These are phyloP conservation scores for Pristionchus exspectatus DNA, from an alignment of 2,888 invertebrate genomes.

Conservation along the genomic window DNA sequence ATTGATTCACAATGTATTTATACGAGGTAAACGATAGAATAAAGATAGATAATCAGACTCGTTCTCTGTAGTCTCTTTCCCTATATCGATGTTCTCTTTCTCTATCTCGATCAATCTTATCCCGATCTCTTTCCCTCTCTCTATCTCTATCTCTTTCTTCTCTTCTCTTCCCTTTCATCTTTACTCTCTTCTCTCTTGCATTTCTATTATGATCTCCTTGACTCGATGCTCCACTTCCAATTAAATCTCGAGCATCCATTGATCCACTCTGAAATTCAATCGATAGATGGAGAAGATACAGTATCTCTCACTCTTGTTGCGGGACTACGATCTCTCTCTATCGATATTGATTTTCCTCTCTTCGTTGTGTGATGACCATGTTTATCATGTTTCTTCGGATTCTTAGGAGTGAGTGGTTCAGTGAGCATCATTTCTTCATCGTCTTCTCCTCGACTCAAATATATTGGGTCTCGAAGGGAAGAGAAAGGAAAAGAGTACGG, in stretches of 20 bases:
- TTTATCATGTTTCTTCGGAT: not conserved
- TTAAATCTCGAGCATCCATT: constrained; percentile 49
- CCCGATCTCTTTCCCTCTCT: constrained; percentile 49
- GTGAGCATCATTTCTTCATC: constrained; percentile 53
- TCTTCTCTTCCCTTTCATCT: constrained; percentile 21
- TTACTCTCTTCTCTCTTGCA: constrained; percentile 40
- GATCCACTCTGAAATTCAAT: constrained; percentile 41
- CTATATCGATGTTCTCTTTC: constrained; percentile 36
- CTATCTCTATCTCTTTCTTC: constrained; percentile 28
- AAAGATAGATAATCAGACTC: constrained; percentile 22
- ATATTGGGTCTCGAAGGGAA: constrained; percentile 32
- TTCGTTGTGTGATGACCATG: not conserved
- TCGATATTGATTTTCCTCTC: constrained; percentile 23
- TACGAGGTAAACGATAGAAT: constrained; percentile 45
- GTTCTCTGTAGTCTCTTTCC: constrained; percentile 40
- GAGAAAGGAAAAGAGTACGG: not conserved
- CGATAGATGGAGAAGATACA: not conserved
- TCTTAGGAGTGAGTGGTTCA: constrained; percentile 44
- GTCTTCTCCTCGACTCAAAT: constrained; percentile 39
- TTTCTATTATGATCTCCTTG: constrained; percentile 54
- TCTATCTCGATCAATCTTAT: constrained; percentile 8
- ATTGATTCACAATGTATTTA: constrained; percentile 13
- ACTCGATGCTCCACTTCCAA: constrained; percentile 50
- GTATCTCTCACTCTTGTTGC: constrained; percentile 44
- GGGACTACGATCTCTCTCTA: constrained; percentile 45